Percentiles rank a stretch among this genome's conserved stretches.
These are phyloP conservation scores for Acleris sparsana DNA, from an alignment of 2,888 invertebrate species.

Conservation along the genomic window DNA sequence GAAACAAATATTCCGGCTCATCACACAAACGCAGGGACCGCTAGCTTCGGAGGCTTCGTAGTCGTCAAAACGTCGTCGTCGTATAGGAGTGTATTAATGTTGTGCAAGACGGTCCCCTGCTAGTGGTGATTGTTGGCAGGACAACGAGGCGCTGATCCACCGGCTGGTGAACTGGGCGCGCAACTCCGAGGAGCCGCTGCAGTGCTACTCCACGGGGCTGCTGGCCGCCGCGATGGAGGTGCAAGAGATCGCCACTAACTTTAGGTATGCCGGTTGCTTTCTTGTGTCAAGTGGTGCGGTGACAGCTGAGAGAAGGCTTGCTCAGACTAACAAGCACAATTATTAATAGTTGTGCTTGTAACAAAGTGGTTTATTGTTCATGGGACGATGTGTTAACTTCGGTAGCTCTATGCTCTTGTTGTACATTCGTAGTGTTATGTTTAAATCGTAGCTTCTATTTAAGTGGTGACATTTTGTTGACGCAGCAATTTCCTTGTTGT, in stretches of 20 bases:
- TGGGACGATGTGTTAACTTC: too few relatives aligned
- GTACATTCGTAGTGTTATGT: not conserved
- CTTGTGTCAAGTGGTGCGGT: too few relatives aligned
- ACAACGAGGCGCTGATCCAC: constrained; percentile 92
- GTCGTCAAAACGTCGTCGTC: too few relatives aligned
- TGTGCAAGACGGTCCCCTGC: not conserved
- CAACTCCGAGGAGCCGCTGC: constrained; percentile 92
- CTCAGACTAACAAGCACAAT: too few relatives aligned
- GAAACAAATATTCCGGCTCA: too few relatives aligned
- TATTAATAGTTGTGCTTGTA: too few relatives aligned
- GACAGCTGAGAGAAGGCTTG: too few relatives aligned
- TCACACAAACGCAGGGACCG: too few relatives aligned
- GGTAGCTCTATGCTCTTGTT: not conserved
- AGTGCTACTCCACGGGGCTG: constrained; percentile 97
- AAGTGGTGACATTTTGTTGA: not conserved
- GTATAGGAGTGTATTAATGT: not conserved
- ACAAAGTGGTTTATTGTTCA: too few relatives aligned
- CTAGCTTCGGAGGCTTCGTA: too few relatives aligned
- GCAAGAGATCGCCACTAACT: constrained; percentile 95
- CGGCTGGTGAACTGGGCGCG: constrained; percentile 96
- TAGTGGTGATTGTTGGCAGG: constrained; percentile 70
- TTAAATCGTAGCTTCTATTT: too few relatives aligned
- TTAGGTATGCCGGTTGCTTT: constrained; percentile 71
- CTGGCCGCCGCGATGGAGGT: constrained; percentile 98
- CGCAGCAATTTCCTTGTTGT: constrained; percentile 44